A percentile compares a stretch with the other conserved stretches of the same genome.
These are phyloP conservation scores for Apteryx mantelli DNA, from an alignment of 2,113 vertebrate genomes.

Conservation along the genomic window DNA sequence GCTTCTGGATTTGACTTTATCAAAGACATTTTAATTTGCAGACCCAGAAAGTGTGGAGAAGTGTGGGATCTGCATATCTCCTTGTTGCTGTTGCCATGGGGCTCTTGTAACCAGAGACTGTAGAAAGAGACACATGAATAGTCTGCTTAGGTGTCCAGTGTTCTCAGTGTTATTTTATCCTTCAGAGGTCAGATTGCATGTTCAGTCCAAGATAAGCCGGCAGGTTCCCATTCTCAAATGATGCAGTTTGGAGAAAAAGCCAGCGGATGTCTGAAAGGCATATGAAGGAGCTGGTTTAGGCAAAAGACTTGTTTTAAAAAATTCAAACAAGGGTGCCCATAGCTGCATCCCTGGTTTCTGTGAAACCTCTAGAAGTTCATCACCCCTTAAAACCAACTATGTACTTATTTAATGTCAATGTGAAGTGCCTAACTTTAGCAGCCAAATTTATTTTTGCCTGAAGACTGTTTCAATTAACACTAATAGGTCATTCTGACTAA, in stretches of 20 bases:
- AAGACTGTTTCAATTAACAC: slow-evolving; percentile 40
- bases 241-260: not conserved
- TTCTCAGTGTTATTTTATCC: slow-evolving; percentile 39
- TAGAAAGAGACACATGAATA: slow-evolving; percentile 38
- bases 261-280: not conserved
- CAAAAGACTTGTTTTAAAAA: slow-evolving; percentile 29
- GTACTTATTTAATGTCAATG: slow-evolving; percentile 15
- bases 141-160: slow-evolving; percentile 27
- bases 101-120: slow-evolving; percentile 41
- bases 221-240: not conserved
- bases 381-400: slow-evolving; percentile 2
- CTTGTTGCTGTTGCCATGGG: not conserved
- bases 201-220: slow-evolving; percentile 8
- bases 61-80: not conserved
- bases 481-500: slow-evolving; percentile 40
- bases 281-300: not conserved
- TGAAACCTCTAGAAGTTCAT: slow-evolving; percentile 14
- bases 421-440: slow-evolving; percentile 11
- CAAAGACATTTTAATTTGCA: not conserved
- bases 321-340: not conserved
- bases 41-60: not conserved
- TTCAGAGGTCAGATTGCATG: not conserved
- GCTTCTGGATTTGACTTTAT: not conserved
- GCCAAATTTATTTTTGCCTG: slow-evolving; percentile 46
- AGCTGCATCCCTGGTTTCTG: not conserved